Evolutionary conservation across 1,140 invertebrate species (phyloP).

Genomic region (Eriosoma lanigerum): DNA sequence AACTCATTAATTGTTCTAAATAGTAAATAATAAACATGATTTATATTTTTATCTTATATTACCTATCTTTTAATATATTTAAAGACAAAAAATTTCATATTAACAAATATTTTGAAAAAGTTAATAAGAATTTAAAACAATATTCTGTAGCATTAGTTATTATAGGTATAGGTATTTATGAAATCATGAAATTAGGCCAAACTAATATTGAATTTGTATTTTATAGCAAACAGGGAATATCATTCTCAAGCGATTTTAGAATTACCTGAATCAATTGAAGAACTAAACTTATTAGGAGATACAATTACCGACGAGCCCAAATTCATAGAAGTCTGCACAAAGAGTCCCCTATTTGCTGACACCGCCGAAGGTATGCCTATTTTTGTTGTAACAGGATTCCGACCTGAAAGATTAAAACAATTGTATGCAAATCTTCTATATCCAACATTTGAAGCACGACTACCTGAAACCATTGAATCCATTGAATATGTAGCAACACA

Average conservation of each 20-base stretch:
- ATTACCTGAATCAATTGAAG: not conserved
- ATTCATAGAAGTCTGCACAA: constrained; percentile 8
- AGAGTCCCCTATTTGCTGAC: not conserved
- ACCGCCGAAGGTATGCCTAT: not conserved
- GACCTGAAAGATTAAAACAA: not conserved
- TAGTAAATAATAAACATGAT: no score
- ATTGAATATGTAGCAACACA: constrained; percentile 21
- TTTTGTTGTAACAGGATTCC: constrained; percentile 11
- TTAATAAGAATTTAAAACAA: no score
- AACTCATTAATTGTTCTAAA: no score
- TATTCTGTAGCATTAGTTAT: no score
- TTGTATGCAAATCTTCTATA: constrained; percentile 13
- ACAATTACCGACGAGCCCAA: not conserved
- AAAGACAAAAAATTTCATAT: no score
- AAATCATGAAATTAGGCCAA: no score
- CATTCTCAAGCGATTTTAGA: not conserved
- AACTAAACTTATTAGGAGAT: not conserved
- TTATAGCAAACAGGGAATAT: not conserved
- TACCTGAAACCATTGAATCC: constrained; percentile 41
- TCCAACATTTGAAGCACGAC: constrained; percentile 43
- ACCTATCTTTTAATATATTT: no score
- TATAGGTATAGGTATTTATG: no score
- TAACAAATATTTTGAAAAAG: no score
- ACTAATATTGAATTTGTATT: not conserved
- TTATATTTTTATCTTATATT: no score